phyloP scores from a whole-genome alignment of 2,888 invertebrate species.

The Drosophila fulvimacula region DNA sequence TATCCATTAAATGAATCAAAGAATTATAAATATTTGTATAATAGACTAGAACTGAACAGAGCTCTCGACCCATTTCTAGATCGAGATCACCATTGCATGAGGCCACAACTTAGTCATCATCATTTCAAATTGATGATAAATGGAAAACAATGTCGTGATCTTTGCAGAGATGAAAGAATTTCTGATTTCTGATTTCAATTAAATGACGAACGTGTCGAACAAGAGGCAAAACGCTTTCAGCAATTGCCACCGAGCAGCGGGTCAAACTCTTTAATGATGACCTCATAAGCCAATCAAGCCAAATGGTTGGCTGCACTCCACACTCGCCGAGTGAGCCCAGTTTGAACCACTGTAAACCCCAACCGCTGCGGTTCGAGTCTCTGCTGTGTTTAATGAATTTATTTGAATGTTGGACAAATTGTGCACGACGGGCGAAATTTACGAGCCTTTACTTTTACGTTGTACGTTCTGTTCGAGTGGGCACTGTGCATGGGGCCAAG shows the following conservation, averaged over 20 bases:
- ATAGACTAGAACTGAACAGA: neutral
- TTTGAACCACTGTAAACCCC: constrained; percentile 50
- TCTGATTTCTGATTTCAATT: constrained; percentile 64
- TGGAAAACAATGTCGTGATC: constrained; percentile 41
- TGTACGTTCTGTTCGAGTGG: constrained; percentile 11
- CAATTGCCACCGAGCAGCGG: constrained; percentile 38
- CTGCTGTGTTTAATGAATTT: constrained; percentile 74
- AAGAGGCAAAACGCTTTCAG: constrained; percentile 55
- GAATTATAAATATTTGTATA: neutral
- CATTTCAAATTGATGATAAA: constrained; percentile 27
- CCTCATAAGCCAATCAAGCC: constrained; percentile 60
- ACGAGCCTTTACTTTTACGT: constrained; percentile 60
- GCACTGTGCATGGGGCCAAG: neutral
- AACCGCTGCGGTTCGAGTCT: constrained; percentile 50
- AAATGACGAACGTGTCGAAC: constrained; percentile 63
- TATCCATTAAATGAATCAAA: neutral
- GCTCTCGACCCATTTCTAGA: neutral
- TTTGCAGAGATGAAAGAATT: constrained; percentile 41
- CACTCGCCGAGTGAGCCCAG: constrained; percentile 16
- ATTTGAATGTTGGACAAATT: constrained; percentile 81
- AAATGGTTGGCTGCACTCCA: constrained; percentile 39
- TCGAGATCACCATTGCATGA: neutral
- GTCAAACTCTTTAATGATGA: constrained; percentile 56
- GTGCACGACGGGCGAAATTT: constrained; percentile 78
- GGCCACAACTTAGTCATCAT: constrained; percentile 26